Evolutionary conservation across 92 coral and sea anemone genomes (phyloP), one percentile per base, ranked within the genome.

Genomic region (Epizoanthus stellaris): DNA sequence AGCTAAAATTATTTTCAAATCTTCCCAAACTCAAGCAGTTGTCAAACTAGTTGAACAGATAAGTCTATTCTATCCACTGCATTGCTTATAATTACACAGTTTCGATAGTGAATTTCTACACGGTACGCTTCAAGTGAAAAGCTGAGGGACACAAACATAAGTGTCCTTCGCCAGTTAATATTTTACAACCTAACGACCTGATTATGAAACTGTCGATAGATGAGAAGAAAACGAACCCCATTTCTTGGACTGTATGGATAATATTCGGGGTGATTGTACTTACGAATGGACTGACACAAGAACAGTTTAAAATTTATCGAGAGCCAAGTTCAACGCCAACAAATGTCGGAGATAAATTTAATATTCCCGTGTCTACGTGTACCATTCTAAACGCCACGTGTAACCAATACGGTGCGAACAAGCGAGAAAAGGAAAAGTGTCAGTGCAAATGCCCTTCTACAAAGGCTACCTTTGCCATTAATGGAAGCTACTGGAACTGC

Each of bases 401-500:
- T 43, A 13, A 40, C 57, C 58, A 13, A 14, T 62, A 63, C 65
- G 83, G 83, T 1, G 83, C 70, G 53, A 45, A 4, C 5, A 38
- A 34, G 34, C 6, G 69, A 42, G 40, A 8, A 3, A 38, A n/a
- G 8, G 42, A 63, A 12, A 70, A 20, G 0, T 79, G 83, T 64
- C 73, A 11, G 3, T 79, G 83, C 12, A 9, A 3, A 4, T 79
- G 83, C 61, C 83, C 83, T 1, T 20, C 60, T 5, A 64, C 43
- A 40, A 79, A 11, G 45, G 71, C 83, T 25, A 79, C 83, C 10
- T 79, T 79, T 42, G 45, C 72, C 7, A 0, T 16, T 2, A 79
- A 79, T 64, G 73, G 71, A 3, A 79, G 47, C 72, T 7, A 23
- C n/a, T 79, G 72, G 83, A 45, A 54, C 7, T 79, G 83, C 72